These are phyloP conservation scores for Eudyptes chrysolophus DNA, from an alignment of 2,113 vertebrate genomes.

Conservation along the genomic window DNA sequence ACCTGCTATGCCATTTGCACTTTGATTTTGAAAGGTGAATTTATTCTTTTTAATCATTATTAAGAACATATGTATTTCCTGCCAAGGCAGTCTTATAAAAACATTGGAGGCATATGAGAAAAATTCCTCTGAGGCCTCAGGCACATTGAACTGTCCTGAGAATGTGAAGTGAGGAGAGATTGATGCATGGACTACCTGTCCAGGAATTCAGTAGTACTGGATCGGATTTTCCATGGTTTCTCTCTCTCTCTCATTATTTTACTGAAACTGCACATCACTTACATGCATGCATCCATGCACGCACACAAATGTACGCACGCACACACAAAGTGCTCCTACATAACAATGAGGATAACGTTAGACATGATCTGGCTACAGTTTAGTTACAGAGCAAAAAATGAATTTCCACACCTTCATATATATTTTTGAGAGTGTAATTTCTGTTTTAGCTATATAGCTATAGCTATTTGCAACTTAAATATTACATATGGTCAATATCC, in stretches of 20 bases:
- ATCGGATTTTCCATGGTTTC: constrained; percentile 46
- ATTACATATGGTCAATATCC: neutral
- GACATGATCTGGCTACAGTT: neutral
- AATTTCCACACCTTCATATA: neutral
- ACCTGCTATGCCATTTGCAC: constrained; percentile 61
- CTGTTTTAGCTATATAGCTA: neutral
- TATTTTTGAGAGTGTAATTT: neutral
- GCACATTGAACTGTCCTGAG: constrained; percentile 45
- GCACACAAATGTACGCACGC: neutral
- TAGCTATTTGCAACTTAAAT: neutral
- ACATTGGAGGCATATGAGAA: constrained; percentile 54
- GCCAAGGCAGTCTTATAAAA: constrained; percentile 42
- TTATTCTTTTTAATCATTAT: constrained; percentile 61
- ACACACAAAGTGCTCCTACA: neutral
- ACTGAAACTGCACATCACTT: neutral
- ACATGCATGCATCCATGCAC: neutral
- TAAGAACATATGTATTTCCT: constrained; percentile 55
- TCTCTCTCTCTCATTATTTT: neutral
- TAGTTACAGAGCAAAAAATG: neutral
- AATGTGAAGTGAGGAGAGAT: constrained; percentile 57
- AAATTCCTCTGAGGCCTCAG: constrained; percentile 53
- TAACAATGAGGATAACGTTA: neutral
- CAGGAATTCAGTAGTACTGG: constrained; percentile 55
- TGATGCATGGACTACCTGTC: constrained; percentile 55
- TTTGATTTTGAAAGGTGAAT: constrained; percentile 54